Evolutionary conservation across 1,140 invertebrate genomes (phyloP).

Genomic region (Archivesica marissinica): DNA sequence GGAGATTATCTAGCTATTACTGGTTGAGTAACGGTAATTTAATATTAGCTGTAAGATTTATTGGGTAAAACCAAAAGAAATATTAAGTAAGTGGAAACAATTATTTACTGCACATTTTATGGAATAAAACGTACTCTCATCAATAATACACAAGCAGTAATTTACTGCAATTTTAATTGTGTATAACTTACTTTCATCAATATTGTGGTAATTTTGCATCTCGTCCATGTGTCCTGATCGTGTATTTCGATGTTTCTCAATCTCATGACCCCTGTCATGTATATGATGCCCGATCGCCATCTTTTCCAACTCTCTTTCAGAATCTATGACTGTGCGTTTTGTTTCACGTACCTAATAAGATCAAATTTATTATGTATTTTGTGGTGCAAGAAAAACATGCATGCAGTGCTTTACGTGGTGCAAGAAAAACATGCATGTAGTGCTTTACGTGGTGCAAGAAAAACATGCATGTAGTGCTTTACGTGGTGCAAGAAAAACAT

Average conservation of each 20-base stretch:
- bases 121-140: neutral
- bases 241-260: constrained; percentile 54
- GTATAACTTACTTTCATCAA: constrained; percentile 49
- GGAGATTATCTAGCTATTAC: too few relatives aligned
- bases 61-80: neutral
- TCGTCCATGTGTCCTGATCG: constrained; percentile 39
- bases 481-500: too few relatives aligned
- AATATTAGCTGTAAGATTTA: neutral
- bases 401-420: too few relatives aligned
- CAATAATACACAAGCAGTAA: too few relatives aligned
- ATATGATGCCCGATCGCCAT: constrained; percentile 60
- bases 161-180: too few relatives aligned
- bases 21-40: too few relatives aligned
- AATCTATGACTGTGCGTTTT: constrained; percentile 46
- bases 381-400: too few relatives aligned
- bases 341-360: constrained; percentile 44
- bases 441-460: too few relatives aligned
- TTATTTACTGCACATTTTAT: neutral
- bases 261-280: constrained; percentile 38
- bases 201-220: constrained; percentile 40
- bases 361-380: too few relatives aligned
- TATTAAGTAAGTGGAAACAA: neutral
- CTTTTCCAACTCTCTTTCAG: constrained; percentile 49
- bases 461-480: too few relatives aligned
- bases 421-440: too few relatives aligned